phyloP scores from a whole-genome alignment of 2,888 invertebrate species.

The Petrophora chlorosata region DNA sequence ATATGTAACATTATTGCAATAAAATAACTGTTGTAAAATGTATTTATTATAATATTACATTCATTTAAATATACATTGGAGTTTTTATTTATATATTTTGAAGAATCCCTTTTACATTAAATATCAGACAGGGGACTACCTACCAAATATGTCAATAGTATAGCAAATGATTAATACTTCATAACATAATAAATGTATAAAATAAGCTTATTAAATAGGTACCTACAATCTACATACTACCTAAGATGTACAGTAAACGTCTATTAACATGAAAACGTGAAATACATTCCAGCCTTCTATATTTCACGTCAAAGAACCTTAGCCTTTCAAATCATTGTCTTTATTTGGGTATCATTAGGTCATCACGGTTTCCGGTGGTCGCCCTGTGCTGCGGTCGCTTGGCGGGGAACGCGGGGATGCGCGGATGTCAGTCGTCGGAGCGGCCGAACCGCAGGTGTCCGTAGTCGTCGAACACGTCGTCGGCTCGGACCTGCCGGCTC shows the following conservation, averaged over 20 bases:
- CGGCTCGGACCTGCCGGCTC: conserved; percentile 65
- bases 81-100: conserved; percentile 39
- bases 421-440: conserved; percentile 73
- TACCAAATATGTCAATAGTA: too few species aligned
- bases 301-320: conserved; percentile 43
- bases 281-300: conserved; percentile 67
- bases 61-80: conserved; percentile 57
- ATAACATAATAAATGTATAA: too few species aligned
- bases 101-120: neutral
- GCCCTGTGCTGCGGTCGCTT: conserved; percentile 37
- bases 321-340: neutral
- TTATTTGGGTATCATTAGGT: neutral
- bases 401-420: conserved; percentile 33
- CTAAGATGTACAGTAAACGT: too few species aligned
- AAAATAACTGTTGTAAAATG: conserved; percentile 80
- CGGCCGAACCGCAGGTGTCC: conserved; percentile 90
- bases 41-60: conserved; percentile 82
- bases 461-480: conserved; percentile 89
- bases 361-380: conserved; percentile 37
- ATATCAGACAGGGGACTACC: neutral
- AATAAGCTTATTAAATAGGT: too few species aligned
- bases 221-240: too few species aligned
- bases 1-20: conserved; percentile 38
- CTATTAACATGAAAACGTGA: conserved; percentile 37
- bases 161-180: too few species aligned